These are phyloP conservation scores for Nephrocerus scutellatus DNA, from an alignment of 2,888 invertebrate species.

Conservation along the genomic window DNA sequence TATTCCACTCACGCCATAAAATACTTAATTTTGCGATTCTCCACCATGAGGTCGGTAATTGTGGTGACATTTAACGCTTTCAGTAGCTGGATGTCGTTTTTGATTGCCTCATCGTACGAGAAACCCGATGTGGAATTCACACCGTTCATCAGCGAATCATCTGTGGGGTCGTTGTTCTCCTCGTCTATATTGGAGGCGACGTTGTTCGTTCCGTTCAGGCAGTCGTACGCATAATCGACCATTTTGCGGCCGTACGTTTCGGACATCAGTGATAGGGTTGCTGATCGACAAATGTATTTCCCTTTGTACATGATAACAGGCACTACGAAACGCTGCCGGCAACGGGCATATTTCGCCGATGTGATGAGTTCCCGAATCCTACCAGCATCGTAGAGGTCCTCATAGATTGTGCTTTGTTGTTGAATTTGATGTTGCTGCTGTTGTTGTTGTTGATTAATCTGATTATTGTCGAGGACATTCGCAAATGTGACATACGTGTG, in stretches of 20 bases:
- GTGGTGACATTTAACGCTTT: constrained; percentile 63
- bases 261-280: constrained; percentile 65
- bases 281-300: constrained; percentile 66
- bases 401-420: constrained; percentile 52
- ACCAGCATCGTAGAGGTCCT: constrained; percentile 52
- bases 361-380: constrained; percentile 59
- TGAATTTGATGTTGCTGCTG: constrained; percentile 24
- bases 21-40: constrained; percentile 76
- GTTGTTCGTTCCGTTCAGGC: constrained; percentile 28
- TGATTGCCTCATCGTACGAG: constrained; percentile 42
- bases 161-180: constrained; percentile 38
- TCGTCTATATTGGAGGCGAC: constrained; percentile 25
- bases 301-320: constrained; percentile 71
- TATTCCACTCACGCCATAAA: constrained; percentile 61
- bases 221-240: constrained; percentile 49
- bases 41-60: constrained; percentile 78
- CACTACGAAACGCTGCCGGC: constrained; percentile 67
- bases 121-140: constrained; percentile 31
- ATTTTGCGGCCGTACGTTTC: constrained; percentile 68
- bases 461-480: constrained; percentile 24
- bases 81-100: constrained; percentile 60
- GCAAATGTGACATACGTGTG: constrained; percentile 39
- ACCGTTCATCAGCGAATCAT: constrained; percentile 36
- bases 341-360: constrained; percentile 64
- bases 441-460: constrained; percentile 14